Base-by-base conservation (phyloP, 2,797 vertebrate species). In the Leontocebus nigricollis region DNA sequence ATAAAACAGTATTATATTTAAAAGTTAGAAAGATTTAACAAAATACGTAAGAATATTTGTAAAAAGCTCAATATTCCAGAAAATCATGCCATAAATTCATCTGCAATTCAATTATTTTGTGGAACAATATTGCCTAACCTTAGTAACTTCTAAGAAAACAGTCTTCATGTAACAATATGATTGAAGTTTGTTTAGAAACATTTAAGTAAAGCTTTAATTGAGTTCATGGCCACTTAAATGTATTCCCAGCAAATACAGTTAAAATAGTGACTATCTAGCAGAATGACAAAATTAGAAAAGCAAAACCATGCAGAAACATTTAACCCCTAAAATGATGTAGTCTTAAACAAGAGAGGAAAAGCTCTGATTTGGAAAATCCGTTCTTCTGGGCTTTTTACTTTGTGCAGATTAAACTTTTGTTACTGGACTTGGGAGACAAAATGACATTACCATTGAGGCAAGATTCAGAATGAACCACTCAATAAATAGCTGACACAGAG, bases 171-270 rank as follows among this genome's bases (percentile, higher is more conserved):
- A 90, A 87, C 88, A 89, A 84, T 61, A 39, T 85, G 72, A 97
- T 89, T 94, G 67, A 92, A 82, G 36, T 95, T 95, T 91, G 44
- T 93, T 97, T 95, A 86, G 30, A 97, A 94, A 93, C 50, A 75
- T 82, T 73, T 17, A 70, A 75, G 84, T 50, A 88, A 92, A 61
- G 9, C 22, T 93, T 96, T 91, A 94, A 95, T 77, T 93, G 80
- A 95, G n/a, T 5, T 95, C 46, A 30, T 88, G 80, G 67, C 77
- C n/a, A 91, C 83, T 82, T 90, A 97, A 93, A 61, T 90, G 57
- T 91, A 93, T 52, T 84, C n/a, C 57, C 13, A 95, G 26, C 36
- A 93, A 93, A 90, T 75, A 67, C 8, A 87, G 95, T 94, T 89
- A 93, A 88, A 93, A 13, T 72, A 88, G 48, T 73, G 48, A 84